Conservation (phyloP, 2,113 vertebrate genomes). For the Pollachius pollachius region DNA sequence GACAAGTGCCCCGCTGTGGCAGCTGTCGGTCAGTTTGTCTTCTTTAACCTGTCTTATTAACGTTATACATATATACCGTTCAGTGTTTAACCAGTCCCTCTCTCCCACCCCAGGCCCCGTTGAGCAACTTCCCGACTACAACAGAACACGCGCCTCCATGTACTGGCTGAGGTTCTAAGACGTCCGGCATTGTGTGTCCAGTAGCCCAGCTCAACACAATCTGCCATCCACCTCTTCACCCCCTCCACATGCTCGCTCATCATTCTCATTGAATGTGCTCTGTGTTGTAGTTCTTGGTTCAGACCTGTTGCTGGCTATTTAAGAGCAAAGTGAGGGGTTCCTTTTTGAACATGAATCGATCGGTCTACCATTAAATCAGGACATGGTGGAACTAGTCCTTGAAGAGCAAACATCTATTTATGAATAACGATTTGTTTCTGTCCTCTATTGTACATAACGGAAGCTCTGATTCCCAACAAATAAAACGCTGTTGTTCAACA, state of each 20-base stretch:
- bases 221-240: conserved; percentile 18
- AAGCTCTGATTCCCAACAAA: conserved; percentile 62
- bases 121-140: conserved; percentile 93
- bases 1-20: conserved; percentile 92
- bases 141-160: conserved; percentile 91
- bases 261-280: conserved; percentile 10
- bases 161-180: conserved; percentile 91
- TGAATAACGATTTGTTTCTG: conserved; percentile 69
- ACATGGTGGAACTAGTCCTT: conserved; percentile 10
- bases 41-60: background rate
- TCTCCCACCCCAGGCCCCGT: conserved; percentile 78
- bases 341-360: conserved; percentile 13
- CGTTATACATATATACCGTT: background rate
- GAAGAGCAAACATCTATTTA: conserved; percentile 71
- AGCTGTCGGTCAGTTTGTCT: conserved; percentile 83
- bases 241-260: conserved; percentile 1
- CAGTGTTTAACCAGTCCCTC: background rate
- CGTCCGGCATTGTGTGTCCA: conserved; percentile 14
- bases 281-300: conserved; percentile 19
- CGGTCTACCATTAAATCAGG: conserved; percentile 14
- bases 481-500: conserved; percentile 46
- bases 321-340: background rate
- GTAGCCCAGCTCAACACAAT: conserved; percentile 1
- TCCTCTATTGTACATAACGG: conserved; percentile 76
- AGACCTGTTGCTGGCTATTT: conserved; percentile 15